These are phyloP conservation scores for Rhinolophus ferrumequinum DNA, from an alignment of 2,113 vertebrate genomes.

Conservation along the genomic window DNA sequence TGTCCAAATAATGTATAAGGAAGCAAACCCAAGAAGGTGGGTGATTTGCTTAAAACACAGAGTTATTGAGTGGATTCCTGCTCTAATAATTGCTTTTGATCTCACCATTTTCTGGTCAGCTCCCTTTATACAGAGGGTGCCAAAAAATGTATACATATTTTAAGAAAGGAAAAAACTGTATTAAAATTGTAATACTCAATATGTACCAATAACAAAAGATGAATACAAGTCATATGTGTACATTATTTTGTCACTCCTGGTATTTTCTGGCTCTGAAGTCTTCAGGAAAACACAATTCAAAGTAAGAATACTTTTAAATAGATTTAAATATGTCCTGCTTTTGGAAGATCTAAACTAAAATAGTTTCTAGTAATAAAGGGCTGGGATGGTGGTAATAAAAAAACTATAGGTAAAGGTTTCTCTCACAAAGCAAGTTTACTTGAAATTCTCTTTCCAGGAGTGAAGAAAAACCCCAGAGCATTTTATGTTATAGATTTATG, in stretches of 20 bases:
- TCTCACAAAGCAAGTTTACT: conserved; percentile 43
- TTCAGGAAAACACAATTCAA: conserved; percentile 51
- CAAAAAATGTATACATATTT: too few relatives aligned
- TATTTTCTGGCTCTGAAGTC: neutral
- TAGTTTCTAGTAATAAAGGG: neutral
- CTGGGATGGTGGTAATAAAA: neutral
- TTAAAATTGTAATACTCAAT: too few relatives aligned
- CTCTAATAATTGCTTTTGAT: neutral
- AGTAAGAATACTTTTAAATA: conserved; percentile 10
- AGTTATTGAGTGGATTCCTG: neutral
- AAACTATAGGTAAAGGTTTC: conserved; percentile 10
- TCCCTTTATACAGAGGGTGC: neutral
- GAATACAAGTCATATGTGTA: too few relatives aligned
- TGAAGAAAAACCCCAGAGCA: conserved; percentile 13
- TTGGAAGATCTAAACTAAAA: conserved; percentile 28
- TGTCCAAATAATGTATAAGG: neutral
- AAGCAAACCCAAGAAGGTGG: neutral
- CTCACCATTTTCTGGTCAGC: neutral
- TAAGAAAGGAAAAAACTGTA: too few relatives aligned
- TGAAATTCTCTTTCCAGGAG: conserved; percentile 32
- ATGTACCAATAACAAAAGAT: too few relatives aligned
- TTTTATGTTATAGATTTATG: conserved; percentile 22
- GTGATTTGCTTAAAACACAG: neutral
- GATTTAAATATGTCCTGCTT: conserved; percentile 40
- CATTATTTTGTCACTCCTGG: too few relatives aligned